Conservation (phyloP, 2,888 invertebrate species). For the Tachystola acroxantha region DNA sequence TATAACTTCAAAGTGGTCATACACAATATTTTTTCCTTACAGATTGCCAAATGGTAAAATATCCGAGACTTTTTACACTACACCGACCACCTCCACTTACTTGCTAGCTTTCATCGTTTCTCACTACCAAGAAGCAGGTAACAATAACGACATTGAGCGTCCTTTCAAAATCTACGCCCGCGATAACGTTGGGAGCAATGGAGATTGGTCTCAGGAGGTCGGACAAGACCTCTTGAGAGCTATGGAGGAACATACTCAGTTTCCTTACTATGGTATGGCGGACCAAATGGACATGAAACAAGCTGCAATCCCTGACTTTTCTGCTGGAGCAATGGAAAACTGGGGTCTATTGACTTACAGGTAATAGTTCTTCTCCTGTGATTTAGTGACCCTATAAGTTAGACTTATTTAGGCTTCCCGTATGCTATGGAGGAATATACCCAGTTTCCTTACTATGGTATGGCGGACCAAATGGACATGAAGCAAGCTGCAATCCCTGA, state of each 20-base stretch:
- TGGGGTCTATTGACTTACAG: slow-evolving; percentile 90
- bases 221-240: slow-evolving; percentile 63
- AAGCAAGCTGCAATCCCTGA: slow-evolving; percentile 89
- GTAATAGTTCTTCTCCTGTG: slow-evolving; percentile 34
- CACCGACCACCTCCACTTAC: slow-evolving; percentile 88
- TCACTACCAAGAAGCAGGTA: slow-evolving; percentile 73
- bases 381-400: too few relatives aligned
- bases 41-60: slow-evolving; percentile 35
- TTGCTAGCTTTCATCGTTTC: slow-evolving; percentile 91
- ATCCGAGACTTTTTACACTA: slow-evolving; percentile 69
- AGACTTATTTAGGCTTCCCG: too few relatives aligned
- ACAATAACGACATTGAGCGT: slow-evolving; percentile 25
- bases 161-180: slow-evolving; percentile 67
- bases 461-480: slow-evolving; percentile 67
- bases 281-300: slow-evolving; percentile 78
- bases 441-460: slow-evolving; percentile 62
- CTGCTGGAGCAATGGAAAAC: slow-evolving; percentile 91
- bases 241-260: slow-evolving; percentile 78
- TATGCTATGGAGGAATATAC: slow-evolving; percentile 79
- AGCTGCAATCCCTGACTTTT: slow-evolving; percentile 88
- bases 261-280: slow-evolving; percentile 73
- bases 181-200: slow-evolving; percentile 50
- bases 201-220: slow-evolving; percentile 60
- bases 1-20: too few relatives aligned
- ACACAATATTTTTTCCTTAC: slow-evolving; percentile 3